Base-by-base conservation (phyloP, 2,888 invertebrate genomes). In the Amphipoea oculea region DNA sequence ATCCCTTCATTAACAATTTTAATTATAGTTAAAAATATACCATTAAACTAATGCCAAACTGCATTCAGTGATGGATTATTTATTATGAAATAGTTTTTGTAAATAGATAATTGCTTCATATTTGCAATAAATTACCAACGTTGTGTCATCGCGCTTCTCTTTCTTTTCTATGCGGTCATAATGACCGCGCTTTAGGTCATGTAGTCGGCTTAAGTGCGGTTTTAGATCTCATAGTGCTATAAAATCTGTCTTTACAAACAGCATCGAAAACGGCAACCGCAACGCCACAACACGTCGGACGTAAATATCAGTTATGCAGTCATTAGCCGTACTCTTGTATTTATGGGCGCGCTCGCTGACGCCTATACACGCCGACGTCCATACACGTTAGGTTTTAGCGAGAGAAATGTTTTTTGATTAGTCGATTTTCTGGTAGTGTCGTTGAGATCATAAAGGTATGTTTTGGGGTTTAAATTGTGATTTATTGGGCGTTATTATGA, bases 261-360 rank as follows among this genome's bases (percentile, higher is more conserved):
- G 71, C 12, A 66, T n/a, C 65, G 4, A 86, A 89, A 1, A 23
- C 76, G 6, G 3, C 29, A n/a, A 68, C 85, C 81, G 70, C 83
- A 87, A 86, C 84, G 81, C 85, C 85, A 92, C 0, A 7, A 2
- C 17, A 88, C 70, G 68, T 66, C 76, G 20, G 70, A 81, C 89
- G 89, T 89, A 89, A 89, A 86, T 88, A 89, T 86, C 88, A 86
- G 90, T 90, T 89, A 89, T 89, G 76, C 83, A 88, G 90, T 90
- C 90, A 89, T 89, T 89, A 89, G 86, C 79, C 81, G 71, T 71
- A 29, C 73, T 79, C 68, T 66, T 68, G 79, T 86, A 88, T 92
- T 86, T 90, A 89, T 87, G 89, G 65, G n/a, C 40, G 79, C 42
- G 62, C 65, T 51, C 69, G 40, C 72, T 78, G 78, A 78, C 76